Conservation (phyloP, 2,797 vertebrate species). For the Danio albolineatus region DNA sequence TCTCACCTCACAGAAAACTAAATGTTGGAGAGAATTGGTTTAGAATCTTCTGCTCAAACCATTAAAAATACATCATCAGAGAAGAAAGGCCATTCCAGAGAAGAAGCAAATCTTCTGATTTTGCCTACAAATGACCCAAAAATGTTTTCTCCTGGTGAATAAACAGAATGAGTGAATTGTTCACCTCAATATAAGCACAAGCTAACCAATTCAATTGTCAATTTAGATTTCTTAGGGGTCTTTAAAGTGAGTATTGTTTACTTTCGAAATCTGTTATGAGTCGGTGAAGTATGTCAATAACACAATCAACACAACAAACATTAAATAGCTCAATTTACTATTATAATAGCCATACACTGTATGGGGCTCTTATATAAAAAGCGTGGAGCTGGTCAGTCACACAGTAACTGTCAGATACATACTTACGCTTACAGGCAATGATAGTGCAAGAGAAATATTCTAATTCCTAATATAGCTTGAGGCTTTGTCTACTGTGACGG, state of each 20-base stretch:
- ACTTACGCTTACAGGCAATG: not conserved
- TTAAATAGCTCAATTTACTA: constrained; percentile 16
- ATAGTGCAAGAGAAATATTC: not conserved
- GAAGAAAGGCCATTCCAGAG: too few relatives aligned
- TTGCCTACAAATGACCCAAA: too few relatives aligned
- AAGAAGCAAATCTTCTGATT: too few relatives aligned
- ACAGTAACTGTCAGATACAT: constrained; percentile 26
- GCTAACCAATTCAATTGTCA: too few relatives aligned
- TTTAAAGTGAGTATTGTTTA: not conserved
- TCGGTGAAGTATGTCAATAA: not conserved
- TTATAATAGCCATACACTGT: constrained; percentile 42
- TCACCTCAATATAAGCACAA: too few relatives aligned
- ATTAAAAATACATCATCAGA: too few relatives aligned
- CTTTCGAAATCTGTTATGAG: not conserved
- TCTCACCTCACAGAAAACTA: too few relatives aligned
- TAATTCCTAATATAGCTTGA: too few relatives aligned
- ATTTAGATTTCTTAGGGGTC: not conserved
- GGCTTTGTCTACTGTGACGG: not conserved
- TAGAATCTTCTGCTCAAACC: too few relatives aligned
- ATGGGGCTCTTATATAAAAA: constrained; percentile 34
- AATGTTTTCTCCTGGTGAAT: too few relatives aligned
- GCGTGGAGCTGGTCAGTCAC: constrained; percentile 15
- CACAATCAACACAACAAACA: not conserved
- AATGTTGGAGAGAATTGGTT: too few relatives aligned
- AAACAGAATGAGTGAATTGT: too few relatives aligned